Evolutionary conservation across 2,888 invertebrate species (phyloP).

Genomic region (Lathronympha strigana): DNA sequence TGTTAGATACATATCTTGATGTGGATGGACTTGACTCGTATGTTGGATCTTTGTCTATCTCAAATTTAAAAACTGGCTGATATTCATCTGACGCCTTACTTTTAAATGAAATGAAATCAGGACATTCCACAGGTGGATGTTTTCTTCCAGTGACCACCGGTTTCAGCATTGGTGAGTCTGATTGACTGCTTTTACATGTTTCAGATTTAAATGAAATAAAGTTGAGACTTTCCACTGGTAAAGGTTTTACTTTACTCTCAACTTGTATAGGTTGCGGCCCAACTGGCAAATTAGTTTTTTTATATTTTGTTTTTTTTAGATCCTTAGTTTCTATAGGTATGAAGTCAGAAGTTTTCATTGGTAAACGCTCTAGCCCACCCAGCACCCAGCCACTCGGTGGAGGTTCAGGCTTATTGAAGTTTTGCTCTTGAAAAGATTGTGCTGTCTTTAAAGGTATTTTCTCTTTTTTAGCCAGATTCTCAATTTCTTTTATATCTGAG

Average conservation of each 20-base stretch:
- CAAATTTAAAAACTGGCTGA: not conserved
- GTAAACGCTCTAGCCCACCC: not conserved
- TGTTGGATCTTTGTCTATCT: not conserved
- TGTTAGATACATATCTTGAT: not conserved
- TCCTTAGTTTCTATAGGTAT: slow-evolving; percentile 2
- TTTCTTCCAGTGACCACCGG: not conserved
- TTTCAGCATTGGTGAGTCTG: not conserved
- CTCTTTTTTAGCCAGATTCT: slow-evolving; percentile 37
- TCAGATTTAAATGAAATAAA: slow-evolving; percentile 6
- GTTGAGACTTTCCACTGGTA: not conserved
- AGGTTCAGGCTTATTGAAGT: not conserved
- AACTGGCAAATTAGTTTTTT: not conserved
- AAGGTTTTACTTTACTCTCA: not conserved
- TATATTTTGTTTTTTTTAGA: not conserved
- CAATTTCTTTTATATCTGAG: slow-evolving; percentile 25
- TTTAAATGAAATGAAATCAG: slow-evolving; percentile 8
- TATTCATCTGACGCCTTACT: not conserved
- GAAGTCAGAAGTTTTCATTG: slow-evolving; percentile 1
- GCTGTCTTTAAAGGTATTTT: slow-evolving; percentile 17
- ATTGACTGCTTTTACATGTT: not conserved
- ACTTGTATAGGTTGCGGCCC: not conserved
- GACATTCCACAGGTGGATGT: not conserved
- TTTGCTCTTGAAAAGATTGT: slow-evolving; percentile 19
- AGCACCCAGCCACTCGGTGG: slow-evolving; percentile 8
- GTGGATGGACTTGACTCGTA: not conserved